Evolutionary conservation across 2,888 invertebrate species (phyloP).

Genomic region (Campoletis raptor): DNA sequence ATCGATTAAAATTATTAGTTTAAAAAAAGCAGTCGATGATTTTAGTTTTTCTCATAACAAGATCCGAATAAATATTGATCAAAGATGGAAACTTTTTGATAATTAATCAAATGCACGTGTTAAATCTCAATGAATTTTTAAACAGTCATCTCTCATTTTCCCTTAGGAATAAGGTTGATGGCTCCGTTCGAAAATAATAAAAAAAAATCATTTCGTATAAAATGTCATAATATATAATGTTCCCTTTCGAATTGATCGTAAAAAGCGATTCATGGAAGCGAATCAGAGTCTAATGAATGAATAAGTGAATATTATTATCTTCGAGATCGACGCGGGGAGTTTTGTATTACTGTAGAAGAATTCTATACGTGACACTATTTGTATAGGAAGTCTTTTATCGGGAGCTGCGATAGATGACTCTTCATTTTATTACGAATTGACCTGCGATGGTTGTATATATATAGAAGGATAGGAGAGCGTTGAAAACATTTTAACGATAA

Average conservation of each 20-base stretch:
- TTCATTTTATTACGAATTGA: constrained; percentile 13
- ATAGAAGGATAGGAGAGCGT: not conserved
- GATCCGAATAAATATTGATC: not conserved
- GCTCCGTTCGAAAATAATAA: not conserved
- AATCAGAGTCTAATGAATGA: constrained; percentile 25
- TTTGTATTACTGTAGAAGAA: not conserved
- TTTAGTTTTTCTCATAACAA: not conserved
- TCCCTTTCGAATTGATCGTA: constrained; percentile 38
- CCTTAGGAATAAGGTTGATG: too few relatives aligned
- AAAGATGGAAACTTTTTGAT: not conserved
- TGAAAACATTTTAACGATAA: not conserved
- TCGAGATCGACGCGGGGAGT: not conserved
- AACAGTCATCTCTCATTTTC: not conserved
- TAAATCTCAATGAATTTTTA: not conserved
- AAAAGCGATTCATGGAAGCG: constrained; percentile 32
- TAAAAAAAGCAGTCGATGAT: not conserved
- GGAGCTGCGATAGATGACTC: constrained; percentile 15
- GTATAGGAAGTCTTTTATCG: not conserved
- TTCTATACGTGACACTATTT: not conserved
- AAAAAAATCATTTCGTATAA: not conserved
- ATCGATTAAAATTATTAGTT: not conserved
- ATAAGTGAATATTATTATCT: constrained; percentile 31
- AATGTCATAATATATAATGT: constrained; percentile 15
- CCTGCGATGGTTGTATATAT: not conserved
- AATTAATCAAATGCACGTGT: not conserved